phyloP scores from a whole-genome alignment of 2,797 vertebrate genomes.

The Anguilla marmorata region DNA sequence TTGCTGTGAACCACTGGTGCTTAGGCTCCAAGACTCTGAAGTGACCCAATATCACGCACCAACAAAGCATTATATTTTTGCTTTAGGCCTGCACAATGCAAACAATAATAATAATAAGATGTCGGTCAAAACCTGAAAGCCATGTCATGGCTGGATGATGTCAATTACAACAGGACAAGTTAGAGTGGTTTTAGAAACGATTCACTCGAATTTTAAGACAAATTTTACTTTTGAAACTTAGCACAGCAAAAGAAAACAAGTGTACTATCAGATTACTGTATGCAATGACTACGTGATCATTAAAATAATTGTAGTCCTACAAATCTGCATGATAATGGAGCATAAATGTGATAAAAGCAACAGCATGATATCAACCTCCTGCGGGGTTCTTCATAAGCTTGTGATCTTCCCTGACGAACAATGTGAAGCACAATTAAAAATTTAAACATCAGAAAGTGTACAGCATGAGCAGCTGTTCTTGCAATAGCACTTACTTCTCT shows the following conservation, averaged over 20 bases:
- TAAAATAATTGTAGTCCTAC: neutral
- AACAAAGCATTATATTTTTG: neutral
- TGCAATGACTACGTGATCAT: neutral
- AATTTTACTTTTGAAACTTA: neutral
- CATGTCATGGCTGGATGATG: neutral
- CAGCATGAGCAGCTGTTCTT: neutral
- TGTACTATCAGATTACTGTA: neutral
- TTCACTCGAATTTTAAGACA: neutral
- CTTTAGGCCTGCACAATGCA: neutral
- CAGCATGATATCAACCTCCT: neutral
- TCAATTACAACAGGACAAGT: neutral
- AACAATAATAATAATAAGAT: too few relatives aligned
- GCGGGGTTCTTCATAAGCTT: neutral
- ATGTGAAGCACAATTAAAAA: neutral
- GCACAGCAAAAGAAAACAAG: neutral
- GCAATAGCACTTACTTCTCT: constrained; percentile 54
- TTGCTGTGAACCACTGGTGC: neutral
- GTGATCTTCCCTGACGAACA: neutral
- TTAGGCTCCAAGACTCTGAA: neutral
- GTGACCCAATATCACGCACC: neutral
- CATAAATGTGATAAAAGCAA: neutral
- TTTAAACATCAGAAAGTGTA: neutral
- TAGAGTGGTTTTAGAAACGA: neutral
- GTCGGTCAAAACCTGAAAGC: neutral
- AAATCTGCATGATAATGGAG: neutral